Percentiles rank a stretch among this genome's conserved stretches.
phyloP scores from a whole-genome alignment of 2,888 invertebrate genomes.

The Kryphioiulus occultus region DNA sequence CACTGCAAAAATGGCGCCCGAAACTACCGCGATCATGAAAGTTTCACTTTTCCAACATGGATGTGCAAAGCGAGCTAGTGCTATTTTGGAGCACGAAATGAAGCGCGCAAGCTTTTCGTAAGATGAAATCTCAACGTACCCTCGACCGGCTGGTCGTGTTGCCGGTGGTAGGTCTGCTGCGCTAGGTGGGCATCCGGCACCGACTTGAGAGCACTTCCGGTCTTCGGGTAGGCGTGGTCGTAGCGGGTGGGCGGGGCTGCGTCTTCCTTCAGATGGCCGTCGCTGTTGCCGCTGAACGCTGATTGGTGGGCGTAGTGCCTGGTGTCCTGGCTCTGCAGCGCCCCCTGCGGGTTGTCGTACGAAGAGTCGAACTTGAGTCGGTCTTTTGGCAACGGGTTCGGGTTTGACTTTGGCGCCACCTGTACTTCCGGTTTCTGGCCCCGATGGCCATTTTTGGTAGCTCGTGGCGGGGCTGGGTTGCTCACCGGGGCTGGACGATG shows the following conservation, averaged over 20 bases:
- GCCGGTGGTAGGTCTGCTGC: neutral
- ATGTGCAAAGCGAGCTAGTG: neutral
- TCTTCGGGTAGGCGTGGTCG: constrained; percentile 10
- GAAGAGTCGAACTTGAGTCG: neutral
- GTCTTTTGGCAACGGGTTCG: neutral
- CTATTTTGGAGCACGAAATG: neutral
- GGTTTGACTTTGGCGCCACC: neutral
- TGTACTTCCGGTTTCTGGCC: neutral
- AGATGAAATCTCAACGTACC: neutral
- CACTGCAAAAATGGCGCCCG: no score
- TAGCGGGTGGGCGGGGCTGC: neutral
- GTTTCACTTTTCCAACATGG: no score
- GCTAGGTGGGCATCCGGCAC: neutral
- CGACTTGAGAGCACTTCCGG: neutral
- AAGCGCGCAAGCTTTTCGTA: neutral
- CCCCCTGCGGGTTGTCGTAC: neutral
- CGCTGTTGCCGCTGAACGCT: neutral
- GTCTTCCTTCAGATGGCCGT: neutral
- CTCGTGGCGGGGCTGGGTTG: neutral
- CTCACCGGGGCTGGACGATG: neutral
- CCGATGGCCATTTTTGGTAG: neutral
- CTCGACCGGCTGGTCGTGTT: neutral
- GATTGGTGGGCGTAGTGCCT: neutral
- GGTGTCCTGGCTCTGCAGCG: neutral
- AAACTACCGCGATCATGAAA: no score